Conservation (phyloP, 2,113 vertebrate species). For the Synchiropus splendidus region DNA sequence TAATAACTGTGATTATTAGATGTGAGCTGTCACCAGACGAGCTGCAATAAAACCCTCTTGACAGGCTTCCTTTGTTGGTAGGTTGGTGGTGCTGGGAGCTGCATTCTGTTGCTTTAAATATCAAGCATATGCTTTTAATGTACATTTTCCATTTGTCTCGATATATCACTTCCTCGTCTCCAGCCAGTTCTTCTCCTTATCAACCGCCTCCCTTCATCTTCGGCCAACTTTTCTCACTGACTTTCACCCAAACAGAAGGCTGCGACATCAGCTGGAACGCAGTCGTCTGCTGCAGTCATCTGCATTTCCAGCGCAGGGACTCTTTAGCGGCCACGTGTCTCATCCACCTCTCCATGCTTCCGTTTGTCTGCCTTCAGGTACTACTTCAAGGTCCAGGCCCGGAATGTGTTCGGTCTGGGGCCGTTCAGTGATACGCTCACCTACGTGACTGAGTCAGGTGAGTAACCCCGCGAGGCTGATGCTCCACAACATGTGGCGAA, state of each 20-base stretch:
- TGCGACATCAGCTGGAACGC: conserved; percentile 26
- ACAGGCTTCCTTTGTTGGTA: no score
- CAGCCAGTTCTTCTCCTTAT: neutral
- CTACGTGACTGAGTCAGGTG: conserved; percentile 95
- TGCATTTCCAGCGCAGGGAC: conserved; percentile 17
- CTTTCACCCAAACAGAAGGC: conserved; percentile 12
- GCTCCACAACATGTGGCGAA: no score
- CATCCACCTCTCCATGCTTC: conserved; percentile 4
- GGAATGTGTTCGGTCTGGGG: conserved; percentile 87
- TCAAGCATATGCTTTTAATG: conserved; percentile 2
- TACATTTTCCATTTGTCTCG: conserved; percentile 19
- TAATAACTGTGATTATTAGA: no score
- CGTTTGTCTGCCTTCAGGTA: conserved; percentile 71
- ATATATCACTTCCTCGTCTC: conserved; percentile 16
- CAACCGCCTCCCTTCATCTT: conserved; percentile 14
- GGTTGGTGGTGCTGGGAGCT: no score
- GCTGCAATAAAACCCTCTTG: no score
- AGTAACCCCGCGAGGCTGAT: conserved; percentile 28
- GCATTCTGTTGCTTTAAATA: neutral
- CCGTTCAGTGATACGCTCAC: conserved; percentile 84
- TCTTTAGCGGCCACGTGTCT: conserved; percentile 14
- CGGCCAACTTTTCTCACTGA: conserved; percentile 27
- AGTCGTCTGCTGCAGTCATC: conserved; percentile 41
- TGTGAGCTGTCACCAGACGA: no score
- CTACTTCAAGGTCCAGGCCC: conserved; percentile 96